These are phyloP conservation scores for Euphydryas editha DNA, from an alignment of 2,888 invertebrate genomes.

Conservation along the genomic window DNA sequence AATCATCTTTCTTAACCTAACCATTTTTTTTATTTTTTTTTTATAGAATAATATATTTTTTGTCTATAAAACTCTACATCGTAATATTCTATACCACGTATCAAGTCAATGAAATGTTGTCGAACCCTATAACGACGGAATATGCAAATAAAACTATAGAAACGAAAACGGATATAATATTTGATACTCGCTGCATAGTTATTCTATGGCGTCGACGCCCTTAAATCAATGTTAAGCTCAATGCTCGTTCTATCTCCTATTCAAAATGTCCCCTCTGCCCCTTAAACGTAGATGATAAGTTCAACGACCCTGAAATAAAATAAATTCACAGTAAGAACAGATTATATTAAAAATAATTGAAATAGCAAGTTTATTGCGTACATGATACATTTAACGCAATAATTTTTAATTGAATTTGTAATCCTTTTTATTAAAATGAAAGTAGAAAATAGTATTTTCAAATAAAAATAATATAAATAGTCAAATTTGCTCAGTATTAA, in stretches of 20 bases:
- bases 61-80: too few species aligned
- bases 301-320: conserved; percentile 55
- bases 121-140: neutral
- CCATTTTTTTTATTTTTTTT: neutral
- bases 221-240: conserved; percentile 48
- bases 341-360: neutral
- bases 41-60: neutral
- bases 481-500: too few species aligned
- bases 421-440: too few species aligned
- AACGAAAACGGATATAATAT: neutral
- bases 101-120: neutral
- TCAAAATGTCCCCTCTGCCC: conserved; percentile 57
- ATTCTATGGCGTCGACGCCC: conserved; percentile 38
- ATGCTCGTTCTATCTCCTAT: conserved; percentile 45
- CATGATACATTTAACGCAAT: too few species aligned
- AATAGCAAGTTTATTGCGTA: neutral
- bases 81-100: too few species aligned
- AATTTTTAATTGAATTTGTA: too few species aligned
- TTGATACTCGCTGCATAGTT: neutral
- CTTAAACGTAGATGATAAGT: conserved; percentile 60
- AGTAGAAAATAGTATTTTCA: too few species aligned
- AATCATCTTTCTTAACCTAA: neutral
- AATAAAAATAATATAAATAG: too few species aligned
- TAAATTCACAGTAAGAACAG: conserved; percentile 8
- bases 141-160: neutral